Evolutionary conservation across 2,797 vertebrate genomes (phyloP).

Genomic region (Cryptoprocta ferox): DNA sequence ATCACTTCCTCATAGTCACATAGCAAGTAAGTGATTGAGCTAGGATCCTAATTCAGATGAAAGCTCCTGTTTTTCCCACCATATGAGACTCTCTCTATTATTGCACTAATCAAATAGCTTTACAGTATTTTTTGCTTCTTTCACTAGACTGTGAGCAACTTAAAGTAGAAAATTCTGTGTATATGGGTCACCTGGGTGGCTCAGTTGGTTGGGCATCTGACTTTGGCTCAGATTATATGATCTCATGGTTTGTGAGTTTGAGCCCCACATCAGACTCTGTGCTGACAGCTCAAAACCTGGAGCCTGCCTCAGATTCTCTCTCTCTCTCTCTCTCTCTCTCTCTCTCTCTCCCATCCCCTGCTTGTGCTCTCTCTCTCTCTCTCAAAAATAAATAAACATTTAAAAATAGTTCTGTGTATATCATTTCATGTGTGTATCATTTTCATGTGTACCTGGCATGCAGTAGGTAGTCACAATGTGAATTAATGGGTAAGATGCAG

Average conservation of each 20-base stretch:
- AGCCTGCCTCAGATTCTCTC: no score
- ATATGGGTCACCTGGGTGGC: background rate
- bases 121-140: background rate
- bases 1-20: background rate
- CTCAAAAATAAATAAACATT: no score
- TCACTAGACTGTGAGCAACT: background rate
- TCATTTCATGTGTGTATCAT: background rate
- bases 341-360: no score
- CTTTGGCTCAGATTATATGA: no score
- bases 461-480: background rate
- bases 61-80: background rate
- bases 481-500: background rate
- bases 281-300: no score
- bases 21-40: background rate
- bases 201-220: no score
- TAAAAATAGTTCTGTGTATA: background rate
- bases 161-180: background rate
- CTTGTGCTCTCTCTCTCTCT: no score
- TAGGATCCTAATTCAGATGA: background rate
- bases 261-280: no score
- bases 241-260: no score
- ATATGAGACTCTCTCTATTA: background rate
- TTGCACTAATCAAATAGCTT: background rate
- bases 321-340: no score
- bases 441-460: background rate